Evolutionary conservation across 2,888 invertebrate species (phyloP).

Genomic region (Hetaerina titia): DNA sequence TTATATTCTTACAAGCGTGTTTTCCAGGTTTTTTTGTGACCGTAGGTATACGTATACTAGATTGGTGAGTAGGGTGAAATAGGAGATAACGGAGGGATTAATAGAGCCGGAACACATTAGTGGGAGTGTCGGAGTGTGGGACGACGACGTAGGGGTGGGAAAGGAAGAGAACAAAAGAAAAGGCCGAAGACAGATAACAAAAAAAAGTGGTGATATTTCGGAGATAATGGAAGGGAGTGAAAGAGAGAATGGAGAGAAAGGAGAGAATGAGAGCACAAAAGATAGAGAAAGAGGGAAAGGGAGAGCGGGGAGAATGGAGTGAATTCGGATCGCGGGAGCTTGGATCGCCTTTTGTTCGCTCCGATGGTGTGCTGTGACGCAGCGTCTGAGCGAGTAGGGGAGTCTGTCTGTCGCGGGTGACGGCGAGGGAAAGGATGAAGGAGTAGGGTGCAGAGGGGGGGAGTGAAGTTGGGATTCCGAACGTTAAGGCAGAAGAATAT

Average conservation of each 20-base stretch:
- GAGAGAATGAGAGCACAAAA: neutral
- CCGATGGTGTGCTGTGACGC: conserved; percentile 43
- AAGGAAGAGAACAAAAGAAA: neutral
- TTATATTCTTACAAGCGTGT: too few species aligned
- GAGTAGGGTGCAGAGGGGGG: neutral
- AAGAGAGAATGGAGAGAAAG: neutral
- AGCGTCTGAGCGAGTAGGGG: conserved; percentile 47
- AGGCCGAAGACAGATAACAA: neutral
- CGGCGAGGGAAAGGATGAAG: neutral
- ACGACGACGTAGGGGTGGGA: neutral
- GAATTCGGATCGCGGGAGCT: neutral
- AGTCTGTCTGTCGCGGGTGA: conserved; percentile 38
- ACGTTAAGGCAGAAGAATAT: conserved; percentile 23
- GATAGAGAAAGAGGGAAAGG: too few species aligned
- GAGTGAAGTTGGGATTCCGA: neutral
- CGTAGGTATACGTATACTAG: too few species aligned
- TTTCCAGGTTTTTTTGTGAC: too few species aligned
- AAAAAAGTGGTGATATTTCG: neutral
- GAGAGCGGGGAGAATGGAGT: neutral
- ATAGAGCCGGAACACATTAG: neutral
- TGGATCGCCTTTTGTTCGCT: conserved; percentile 43
- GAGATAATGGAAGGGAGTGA: neutral
- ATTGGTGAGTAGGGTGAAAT: too few species aligned
- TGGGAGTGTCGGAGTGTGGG: neutral
- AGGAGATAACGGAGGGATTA: neutral